Evolutionary conservation across 2,797 vertebrate species (phyloP).

Genomic region (Xiphorhynchus erythropygius): DNA sequence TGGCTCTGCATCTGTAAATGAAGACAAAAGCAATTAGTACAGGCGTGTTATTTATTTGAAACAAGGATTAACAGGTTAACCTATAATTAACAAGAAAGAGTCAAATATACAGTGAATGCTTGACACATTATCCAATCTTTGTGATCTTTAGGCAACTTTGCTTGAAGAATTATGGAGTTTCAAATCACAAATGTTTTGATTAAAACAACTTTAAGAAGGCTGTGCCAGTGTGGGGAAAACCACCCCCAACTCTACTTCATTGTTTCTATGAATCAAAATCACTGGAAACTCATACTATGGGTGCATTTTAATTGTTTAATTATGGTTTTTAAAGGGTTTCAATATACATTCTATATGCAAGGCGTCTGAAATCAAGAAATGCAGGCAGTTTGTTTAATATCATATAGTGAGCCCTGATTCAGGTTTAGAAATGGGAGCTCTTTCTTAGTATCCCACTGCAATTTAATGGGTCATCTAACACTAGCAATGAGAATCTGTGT

Average conservation of each 20-base stretch:
- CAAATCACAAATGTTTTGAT: background rate
- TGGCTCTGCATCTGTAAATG: slow-evolving; percentile 90
- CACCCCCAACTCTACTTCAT: background rate
- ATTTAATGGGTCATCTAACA: background rate
- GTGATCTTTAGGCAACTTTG: background rate
- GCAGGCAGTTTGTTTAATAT: background rate
- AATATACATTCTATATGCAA: background rate
- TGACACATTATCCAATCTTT: background rate
- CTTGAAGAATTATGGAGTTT: background rate
- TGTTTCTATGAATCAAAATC: background rate
- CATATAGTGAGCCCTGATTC: background rate
- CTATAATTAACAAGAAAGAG: background rate
- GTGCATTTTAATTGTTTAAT: background rate
- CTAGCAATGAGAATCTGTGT: background rate
- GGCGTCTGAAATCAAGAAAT: background rate
- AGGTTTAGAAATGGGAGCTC: background rate
- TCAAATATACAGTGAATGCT: background rate
- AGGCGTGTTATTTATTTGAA: background rate
- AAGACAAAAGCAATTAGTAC: background rate
- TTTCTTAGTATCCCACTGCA: background rate
- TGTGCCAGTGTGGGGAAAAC: background rate
- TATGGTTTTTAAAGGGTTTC: background rate
- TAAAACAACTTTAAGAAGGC: background rate
- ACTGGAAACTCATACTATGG: background rate
- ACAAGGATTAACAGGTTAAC: background rate